These are phyloP conservation scores for Platygyra sinensis DNA, from an alignment of 64 coral and sea anemone genomes.

Conservation along the genomic window DNA sequence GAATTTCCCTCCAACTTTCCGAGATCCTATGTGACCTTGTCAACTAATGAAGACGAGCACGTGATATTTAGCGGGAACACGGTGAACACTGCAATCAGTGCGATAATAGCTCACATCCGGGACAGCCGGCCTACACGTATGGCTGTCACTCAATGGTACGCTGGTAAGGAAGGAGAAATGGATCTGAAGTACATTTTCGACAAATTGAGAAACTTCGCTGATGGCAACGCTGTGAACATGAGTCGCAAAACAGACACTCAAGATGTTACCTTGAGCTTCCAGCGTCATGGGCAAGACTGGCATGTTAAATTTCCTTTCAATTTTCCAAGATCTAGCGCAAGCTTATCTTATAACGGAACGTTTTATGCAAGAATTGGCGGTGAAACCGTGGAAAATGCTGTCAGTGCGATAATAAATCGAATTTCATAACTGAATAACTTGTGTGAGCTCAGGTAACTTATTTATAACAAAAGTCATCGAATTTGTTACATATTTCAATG, in stretches of 20 bases:
- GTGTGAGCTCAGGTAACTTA: no score
- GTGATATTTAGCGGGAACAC: not conserved
- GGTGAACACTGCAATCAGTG: not conserved
- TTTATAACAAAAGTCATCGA: no score
- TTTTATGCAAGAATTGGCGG: not conserved
- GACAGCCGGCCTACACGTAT: not conserved
- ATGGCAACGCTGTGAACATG: not conserved
- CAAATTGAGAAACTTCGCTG: not conserved
- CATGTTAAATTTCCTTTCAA: not conserved
- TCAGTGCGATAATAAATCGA: not conserved
- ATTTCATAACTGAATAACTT: no score
- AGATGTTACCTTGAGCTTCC: not conserved
- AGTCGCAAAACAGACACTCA: constrained; percentile 15
- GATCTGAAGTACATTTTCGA: not conserved
- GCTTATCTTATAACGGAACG: not conserved
- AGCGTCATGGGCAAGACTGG: constrained; percentile 7
- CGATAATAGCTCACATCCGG: constrained; percentile 7
- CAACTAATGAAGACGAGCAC: not conserved
- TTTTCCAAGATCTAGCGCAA: constrained; percentile 5
- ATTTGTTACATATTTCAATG: no score
- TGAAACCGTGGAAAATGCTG: not conserved
- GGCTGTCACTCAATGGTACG: not conserved
- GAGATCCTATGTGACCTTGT: not conserved
- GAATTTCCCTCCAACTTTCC: constrained; percentile 14
- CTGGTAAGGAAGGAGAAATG: not conserved